Evolutionary conservation across 2,113 vertebrate species (phyloP).

Genomic region (Spheniscus mendiculus): DNA sequence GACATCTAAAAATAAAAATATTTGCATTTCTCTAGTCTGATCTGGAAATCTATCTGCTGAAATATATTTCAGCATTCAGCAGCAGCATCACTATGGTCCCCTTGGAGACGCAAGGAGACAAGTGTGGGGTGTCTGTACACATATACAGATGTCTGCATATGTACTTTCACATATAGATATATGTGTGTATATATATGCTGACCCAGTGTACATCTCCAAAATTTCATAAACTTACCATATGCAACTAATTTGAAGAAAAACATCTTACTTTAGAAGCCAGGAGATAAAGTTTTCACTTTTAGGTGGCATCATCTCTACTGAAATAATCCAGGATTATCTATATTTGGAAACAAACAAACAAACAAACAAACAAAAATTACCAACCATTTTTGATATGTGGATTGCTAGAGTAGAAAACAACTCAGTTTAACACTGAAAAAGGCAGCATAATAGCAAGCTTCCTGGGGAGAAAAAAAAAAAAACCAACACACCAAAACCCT

Average conservation of each 20-base stretch:
- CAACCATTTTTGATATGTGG: accelerated
- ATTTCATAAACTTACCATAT: background rate
- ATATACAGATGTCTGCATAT: background rate
- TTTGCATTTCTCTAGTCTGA: background rate
- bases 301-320: background rate
- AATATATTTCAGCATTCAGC: background rate
- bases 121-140: background rate
- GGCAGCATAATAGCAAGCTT: background rate
- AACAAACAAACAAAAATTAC: too few species aligned
- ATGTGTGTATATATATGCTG: accelerated
- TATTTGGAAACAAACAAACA: background rate
- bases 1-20: background rate
- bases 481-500: too few species aligned
- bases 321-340: background rate
- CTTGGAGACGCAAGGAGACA: background rate
- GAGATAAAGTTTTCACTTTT: background rate
- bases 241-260: background rate
- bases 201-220: background rate
- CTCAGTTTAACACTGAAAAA: background rate
- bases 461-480: too few species aligned
- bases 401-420: background rate
- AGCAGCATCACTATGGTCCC: background rate
- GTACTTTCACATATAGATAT: background rate
- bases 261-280: background rate
- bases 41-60: background rate